Evolutionary conservation across 2,888 invertebrate genomes (phyloP), one percentile per base, ranked within the genome.

Genomic region (Aleiodes alternator): DNA sequence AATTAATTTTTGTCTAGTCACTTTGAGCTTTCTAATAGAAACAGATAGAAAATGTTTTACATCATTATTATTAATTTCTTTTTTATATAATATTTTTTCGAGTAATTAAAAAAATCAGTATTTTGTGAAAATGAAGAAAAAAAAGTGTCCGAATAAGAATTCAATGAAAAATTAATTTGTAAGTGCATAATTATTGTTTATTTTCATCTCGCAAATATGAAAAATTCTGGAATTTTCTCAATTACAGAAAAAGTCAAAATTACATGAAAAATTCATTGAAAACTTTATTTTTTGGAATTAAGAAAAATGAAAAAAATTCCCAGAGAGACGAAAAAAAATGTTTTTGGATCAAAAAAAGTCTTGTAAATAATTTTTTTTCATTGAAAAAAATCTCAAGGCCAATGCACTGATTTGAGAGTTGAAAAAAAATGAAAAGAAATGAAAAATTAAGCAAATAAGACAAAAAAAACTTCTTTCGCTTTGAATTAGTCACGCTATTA

Each of bases 401-500:
- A 48, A 43, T 38, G 69, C 4, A 51, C 34, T 69, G n/a, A 61
- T 69, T 34, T 43, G 57, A 72, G 56, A 50, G 23, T 48, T 23
- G 23, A 23, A 23, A 34, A 43, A 73, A 34, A 51, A 51, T 71
- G 55, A 55, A 69, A 53, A 57, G 72, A 23, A 23, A 23, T 23
- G 23, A 23, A 23, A 23, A 34, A 34, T 34, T 34, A 34, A 34
- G 34, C 34, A 34, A 73, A 69, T 61, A 75, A 72, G 68, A 50
- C 68, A 9, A 31, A 70, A 73, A 68, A 70, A 77, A 79, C 71
- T 74, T 66, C 79, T 76, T 79, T 80, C 80, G 82, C 82, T 82
- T 83, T 68, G 71, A 80, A 80, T 72, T 82, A 82, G 80, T 82
- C 77, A 76, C 72, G 75, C 70, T 79, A 79, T 75, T 69, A 70